Base-by-base conservation (phyloP, 2,888 invertebrate species). In the Eupithecia centaureata region DNA sequence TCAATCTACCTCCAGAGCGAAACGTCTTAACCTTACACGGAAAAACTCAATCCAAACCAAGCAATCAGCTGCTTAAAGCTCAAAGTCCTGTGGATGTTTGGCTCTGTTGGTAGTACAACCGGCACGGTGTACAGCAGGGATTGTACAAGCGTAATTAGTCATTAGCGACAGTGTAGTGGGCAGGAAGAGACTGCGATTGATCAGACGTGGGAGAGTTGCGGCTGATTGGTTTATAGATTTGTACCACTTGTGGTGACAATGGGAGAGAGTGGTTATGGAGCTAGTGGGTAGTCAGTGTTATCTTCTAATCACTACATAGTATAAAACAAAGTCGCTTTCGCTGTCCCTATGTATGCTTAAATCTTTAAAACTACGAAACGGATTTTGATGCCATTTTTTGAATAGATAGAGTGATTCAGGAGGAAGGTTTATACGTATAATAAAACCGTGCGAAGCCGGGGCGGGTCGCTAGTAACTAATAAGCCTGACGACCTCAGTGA, bases 101-200 rank as follows among this genome's bases (percentile, higher is more conserved):
- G 35, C 13, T 61, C 60, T 32, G 18, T 73, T 73, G 73, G 74
- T 78, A 79, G 78, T 82, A 82, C 82, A 79, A 82, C 82, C 82
- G 82, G 83, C 82, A 83, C 79, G 82, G 82, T 81, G 85, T 82
- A 76, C 78, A 82, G 73, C 76, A 71, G 75, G 87, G 88, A 89
- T 89, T 86, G 87, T 89, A 87, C 89, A 88, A 86, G 86, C 85
- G 86, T 91, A 91, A 91, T 91, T 90, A 91, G 91, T 91, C 89
- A 89, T 91, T 91, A 91, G 88, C 85, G 88, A 88, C 87, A 85
- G 83, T 83, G 84, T 81, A 85, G 85, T 86, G 85, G 88, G 87
- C 86, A 86, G 88, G 88, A 88, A 88, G 87, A 85, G 87, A 86
- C 82, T 73, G 79, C 84, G 86, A 87, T 87, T 87, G 89, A 88